phyloP scores from a whole-genome alignment of 23 tunicate species.

The Phallusia fumigata region DNA sequence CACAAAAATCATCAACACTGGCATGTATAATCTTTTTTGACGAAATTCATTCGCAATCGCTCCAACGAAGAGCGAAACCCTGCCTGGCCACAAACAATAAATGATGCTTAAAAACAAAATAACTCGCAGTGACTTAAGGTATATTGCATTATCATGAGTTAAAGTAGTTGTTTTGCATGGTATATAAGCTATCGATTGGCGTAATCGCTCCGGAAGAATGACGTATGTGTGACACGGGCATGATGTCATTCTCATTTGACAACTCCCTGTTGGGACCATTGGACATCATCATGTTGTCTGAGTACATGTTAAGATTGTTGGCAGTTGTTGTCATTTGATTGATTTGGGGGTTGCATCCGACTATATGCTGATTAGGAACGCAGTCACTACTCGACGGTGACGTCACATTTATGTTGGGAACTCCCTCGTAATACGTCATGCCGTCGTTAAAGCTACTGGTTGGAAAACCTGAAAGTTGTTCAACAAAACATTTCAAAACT shows the following conservation, averaged over 20 bases:
- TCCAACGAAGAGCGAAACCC: too few species aligned
- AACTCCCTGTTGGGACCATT: not conserved
- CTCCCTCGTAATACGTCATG: not conserved
- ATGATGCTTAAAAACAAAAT: too few species aligned
- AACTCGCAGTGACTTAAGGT: not conserved
- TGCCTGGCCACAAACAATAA: too few species aligned
- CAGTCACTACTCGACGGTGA: not conserved
- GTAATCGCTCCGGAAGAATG: conserved; percentile 5
- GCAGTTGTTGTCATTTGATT: not conserved
- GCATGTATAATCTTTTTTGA: too few species aligned
- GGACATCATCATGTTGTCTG: not conserved
- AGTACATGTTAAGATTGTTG: not conserved
- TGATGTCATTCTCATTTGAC: not conserved
- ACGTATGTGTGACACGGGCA: not conserved
- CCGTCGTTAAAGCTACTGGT: not conserved
- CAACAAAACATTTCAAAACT: not conserved
- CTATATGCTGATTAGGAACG: not conserved
- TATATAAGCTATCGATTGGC: conserved; percentile 44
- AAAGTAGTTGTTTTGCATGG: conserved; percentile 47
- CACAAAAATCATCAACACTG: too few species aligned
- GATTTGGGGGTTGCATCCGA: not conserved
- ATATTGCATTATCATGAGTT: conserved; percentile 16
- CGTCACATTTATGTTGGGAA: conserved; percentile 22
- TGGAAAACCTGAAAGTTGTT: not conserved
- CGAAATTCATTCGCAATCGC: too few species aligned